A percentile compares a stretch with the other conserved stretches of the same genome.
Evolutionary conservation across 2,113 vertebrate genomes (phyloP).

Genomic region (Callithrix jacchus): DNA sequence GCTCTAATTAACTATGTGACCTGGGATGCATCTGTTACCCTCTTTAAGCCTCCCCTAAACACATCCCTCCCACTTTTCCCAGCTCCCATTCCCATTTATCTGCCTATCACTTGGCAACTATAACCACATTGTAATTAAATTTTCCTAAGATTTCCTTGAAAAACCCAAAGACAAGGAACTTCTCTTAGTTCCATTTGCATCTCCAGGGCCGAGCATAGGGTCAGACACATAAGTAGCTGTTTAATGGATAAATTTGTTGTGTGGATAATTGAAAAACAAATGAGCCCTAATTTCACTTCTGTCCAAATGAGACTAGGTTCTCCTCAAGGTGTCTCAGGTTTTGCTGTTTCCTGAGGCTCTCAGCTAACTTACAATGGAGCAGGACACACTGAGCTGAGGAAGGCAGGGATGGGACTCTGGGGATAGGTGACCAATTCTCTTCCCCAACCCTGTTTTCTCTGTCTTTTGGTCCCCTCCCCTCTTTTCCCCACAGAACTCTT

Average conservation of each 20-base stretch:
- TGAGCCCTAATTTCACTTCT: neutral
- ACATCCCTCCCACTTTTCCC: neutral
- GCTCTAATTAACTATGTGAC: neutral
- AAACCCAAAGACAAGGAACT: neutral
- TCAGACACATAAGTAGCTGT: neutral
- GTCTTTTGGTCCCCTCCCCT: neutral
- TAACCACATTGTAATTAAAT: neutral
- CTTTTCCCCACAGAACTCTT: neutral
- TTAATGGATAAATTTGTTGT: neutral
- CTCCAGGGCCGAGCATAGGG: neutral
- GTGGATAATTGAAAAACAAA: neutral
- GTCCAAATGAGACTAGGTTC: neutral
- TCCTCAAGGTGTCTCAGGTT: neutral
- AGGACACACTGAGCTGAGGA: neutral
- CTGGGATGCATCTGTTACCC: neutral
- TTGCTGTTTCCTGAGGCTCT: neutral
- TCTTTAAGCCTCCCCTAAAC: neutral
- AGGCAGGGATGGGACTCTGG: neutral
- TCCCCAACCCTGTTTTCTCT: neutral
- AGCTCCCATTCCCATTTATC: neutral
- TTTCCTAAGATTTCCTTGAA: neutral
- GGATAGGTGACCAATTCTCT: neutral
- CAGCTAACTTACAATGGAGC: neutral
- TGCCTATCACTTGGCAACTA: neutral
- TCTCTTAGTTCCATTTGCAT: neutral